Evolutionary conservation across 1,140 invertebrate species (phyloP).

Genomic region (Leptinotarsa texana): DNA sequence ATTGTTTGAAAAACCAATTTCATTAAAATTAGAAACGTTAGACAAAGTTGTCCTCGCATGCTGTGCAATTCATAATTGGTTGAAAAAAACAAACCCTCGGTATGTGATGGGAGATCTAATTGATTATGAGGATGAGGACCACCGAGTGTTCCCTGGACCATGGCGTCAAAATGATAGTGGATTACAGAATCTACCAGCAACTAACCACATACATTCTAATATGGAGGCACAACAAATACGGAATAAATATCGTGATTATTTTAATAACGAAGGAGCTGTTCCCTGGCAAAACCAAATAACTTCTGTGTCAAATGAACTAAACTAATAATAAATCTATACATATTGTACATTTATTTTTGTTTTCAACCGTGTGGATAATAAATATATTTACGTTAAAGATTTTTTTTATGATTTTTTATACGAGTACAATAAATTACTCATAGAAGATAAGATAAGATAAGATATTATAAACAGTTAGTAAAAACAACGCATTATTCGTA

Average conservation of each 20-base stretch:
- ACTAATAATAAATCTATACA: neutral
- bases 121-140: conserved; percentile 33
- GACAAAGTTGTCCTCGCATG: conserved; percentile 29
- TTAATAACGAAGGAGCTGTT: conserved; percentile 24
- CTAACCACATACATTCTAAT: too few species aligned
- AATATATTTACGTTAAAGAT: too few species aligned
- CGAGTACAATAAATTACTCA: too few species aligned
- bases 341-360: too few species aligned
- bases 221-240: too few species aligned
- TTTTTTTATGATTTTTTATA: conserved; percentile 12
- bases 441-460: too few species aligned
- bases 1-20: conserved; percentile 33
- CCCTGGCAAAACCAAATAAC: conserved; percentile 18
- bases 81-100: conserved; percentile 20
- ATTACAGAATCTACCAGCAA: too few species aligned
- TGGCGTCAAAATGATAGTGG: conserved; percentile 15
- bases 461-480: too few species aligned
- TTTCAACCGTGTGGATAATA: too few species aligned
- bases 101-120: conserved; percentile 13
- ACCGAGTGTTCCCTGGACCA: conserved; percentile 17
- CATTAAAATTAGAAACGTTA: conserved; percentile 21
- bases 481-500: too few species aligned
- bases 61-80: conserved; percentile 32
- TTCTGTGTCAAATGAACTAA: neutral
- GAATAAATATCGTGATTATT: conserved; percentile 13